Evolutionary conservation across 1,140 invertebrate genomes (phyloP), one percentile per base, ranked within the genome.

Genomic region (Aporrectodea caliginosa): DNA sequence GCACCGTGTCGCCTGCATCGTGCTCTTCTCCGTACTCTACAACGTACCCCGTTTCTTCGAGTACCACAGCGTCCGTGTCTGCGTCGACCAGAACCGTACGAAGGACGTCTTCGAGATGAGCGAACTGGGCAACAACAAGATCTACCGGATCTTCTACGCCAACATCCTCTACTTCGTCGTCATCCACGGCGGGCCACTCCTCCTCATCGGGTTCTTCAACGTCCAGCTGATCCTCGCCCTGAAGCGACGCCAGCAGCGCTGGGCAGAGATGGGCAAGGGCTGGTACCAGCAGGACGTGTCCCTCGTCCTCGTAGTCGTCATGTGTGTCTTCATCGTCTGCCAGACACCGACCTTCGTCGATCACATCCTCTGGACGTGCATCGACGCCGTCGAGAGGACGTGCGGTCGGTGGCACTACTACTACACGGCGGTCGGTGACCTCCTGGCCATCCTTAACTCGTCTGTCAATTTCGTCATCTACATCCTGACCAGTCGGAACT

Each of bases 351-450:
- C 79, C 22, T 78, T 80, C 43, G 43, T 80, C 58, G 79, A 80
- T 43, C 79, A 80, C 74, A 33, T 80, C 14, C 43, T 80, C 34
- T 77, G 73, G 73, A 80, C 79, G n/a, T 68, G 58, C 22, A 30
- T 77, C 2, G 74, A 72, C 43, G 58, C 35, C 2, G 6, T 29
- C 6, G 31, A 32, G 30, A 32, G 73, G 0, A 12, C 16, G 69
- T 80, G 79, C 35, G 79, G 79, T 16, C 58, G 75, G n/a, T 80
- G 79, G 79, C 73, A 77, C 58, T 80, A 80, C 74, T 80, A 80
- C 33, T 80, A 80, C 74, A 80, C 79, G 73, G 79, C 79, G 1
- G n/a, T 80, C 31, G 74, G 73, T 1, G 79, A 80, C 34, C 14
- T 78, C 0, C 27, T 80, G 34, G 31, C 70, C 29, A 69, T 80